phyloP scores from a whole-genome alignment of 2,888 invertebrate genomes.

The Tetramorium bicarinatum region DNA sequence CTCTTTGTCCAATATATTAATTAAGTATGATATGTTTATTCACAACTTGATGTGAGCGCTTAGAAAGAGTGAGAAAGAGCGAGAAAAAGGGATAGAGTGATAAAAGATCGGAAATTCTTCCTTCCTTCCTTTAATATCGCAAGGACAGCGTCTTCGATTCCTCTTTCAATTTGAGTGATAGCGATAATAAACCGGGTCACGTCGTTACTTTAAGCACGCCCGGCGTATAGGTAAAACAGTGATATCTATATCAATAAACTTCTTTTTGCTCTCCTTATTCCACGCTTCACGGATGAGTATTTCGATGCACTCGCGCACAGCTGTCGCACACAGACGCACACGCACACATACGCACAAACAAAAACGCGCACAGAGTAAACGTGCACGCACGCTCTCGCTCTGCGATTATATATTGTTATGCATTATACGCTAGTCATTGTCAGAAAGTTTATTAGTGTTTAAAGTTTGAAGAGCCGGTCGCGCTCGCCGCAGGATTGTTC shows the following conservation, averaged over 20 bases:
- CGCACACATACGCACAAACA: background rate
- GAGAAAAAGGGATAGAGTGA: conserved; percentile 39
- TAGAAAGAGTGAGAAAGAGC: conserved; percentile 70
- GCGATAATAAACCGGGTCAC: conserved; percentile 67
- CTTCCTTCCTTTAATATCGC: conserved; percentile 73
- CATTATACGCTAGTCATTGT: conserved; percentile 83
- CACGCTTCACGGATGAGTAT: conserved; percentile 62
- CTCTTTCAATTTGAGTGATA: conserved; percentile 58
- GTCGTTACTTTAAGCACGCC: conserved; percentile 81
- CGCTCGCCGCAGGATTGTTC: conserved; percentile 71
- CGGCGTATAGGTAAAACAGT: conserved; percentile 78
- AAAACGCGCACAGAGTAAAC: background rate
- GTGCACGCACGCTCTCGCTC: conserved; percentile 68
- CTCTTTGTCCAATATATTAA: conserved; percentile 84
- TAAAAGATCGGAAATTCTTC: conserved; percentile 20
- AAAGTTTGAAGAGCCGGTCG: conserved; percentile 78
- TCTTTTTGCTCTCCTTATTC: conserved; percentile 48
- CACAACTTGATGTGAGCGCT: conserved; percentile 87
- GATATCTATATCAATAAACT: conserved; percentile 74
- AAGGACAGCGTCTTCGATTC: conserved; percentile 69
- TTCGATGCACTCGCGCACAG: conserved; percentile 43
- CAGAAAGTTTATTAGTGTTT: conserved; percentile 80
- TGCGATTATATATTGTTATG: conserved; percentile 78
- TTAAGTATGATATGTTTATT: conserved; percentile 86
- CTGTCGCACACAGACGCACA: background rate